phyloP scores from a whole-genome alignment of 2,888 invertebrate genomes.

The Argynnis bischoffii region DNA sequence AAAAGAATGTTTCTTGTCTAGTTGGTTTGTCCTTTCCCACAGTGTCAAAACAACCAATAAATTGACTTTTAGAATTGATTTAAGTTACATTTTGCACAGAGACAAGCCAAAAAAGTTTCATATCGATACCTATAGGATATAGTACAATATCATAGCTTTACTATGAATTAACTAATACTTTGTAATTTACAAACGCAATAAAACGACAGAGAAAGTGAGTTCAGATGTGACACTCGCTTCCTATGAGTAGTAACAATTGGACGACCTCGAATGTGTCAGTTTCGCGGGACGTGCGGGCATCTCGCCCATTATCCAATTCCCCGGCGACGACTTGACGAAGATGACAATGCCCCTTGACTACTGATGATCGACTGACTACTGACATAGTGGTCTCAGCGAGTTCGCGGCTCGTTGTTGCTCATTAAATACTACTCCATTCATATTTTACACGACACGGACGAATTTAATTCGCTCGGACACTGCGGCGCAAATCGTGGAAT shows the following conservation, averaged over 20 bases:
- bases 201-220: conserved; percentile 4
- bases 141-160: no score
- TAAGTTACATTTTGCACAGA: background rate
- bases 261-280: conserved; percentile 24
- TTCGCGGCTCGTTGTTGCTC: conserved; percentile 1
- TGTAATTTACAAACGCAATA: background rate
- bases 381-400: conserved; percentile 1
- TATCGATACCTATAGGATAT: no score
- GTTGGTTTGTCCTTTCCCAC: background rate
- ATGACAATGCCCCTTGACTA: conserved; percentile 28
- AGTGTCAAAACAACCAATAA: background rate
- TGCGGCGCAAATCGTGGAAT: background rate
- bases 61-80: background rate
- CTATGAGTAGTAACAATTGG: conserved; percentile 3
- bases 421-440: background rate
- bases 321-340: conserved; percentile 10
- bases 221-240: conserved; percentile 3
- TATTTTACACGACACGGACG: background rate
- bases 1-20: background rate
- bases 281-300: conserved; percentile 24
- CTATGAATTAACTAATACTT: no score
- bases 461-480: background rate
- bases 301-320: conserved; percentile 29
- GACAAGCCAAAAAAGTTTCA: background rate
- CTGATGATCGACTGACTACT: conserved; percentile 17